Evolutionary conservation across 2,113 vertebrate species (phyloP).

Genomic region (Calidris pygmaea): DNA sequence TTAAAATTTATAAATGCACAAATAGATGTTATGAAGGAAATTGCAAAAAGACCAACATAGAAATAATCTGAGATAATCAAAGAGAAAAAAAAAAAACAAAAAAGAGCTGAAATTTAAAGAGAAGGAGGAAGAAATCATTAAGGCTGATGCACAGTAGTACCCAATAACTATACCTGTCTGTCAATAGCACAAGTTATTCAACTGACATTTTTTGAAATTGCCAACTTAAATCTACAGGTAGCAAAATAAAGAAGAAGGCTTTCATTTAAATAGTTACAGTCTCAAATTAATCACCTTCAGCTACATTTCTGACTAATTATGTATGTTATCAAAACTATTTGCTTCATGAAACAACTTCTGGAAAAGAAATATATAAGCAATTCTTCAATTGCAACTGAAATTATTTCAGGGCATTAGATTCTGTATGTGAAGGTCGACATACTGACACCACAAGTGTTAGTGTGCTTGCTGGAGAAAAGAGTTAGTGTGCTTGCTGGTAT

Average conservation of each 20-base stretch:
- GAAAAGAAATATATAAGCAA: background rate
- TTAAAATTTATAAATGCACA: background rate
- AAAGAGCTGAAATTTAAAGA: background rate
- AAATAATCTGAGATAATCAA: background rate
- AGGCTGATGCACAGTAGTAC: background rate
- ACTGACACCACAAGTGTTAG: background rate
- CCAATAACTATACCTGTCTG: background rate
- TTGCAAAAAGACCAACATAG: background rate
- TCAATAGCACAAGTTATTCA: background rate
- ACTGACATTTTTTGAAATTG: fast-evolving
- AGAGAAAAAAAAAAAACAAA: background rate
- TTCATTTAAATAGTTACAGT: background rate
- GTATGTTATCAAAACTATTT: background rate
- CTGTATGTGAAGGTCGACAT: background rate
- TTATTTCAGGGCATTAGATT: background rate
- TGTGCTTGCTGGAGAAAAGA: background rate
- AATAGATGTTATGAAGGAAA: background rate
- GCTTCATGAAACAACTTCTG: background rate
- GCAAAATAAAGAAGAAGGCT: background rate
- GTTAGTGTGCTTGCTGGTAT: background rate
- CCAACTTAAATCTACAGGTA: background rate
- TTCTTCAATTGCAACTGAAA: background rate
- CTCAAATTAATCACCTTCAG: background rate
- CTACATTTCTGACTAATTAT: background rate
- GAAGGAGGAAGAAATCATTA: background rate